phyloP scores from a whole-genome alignment of 2,113 vertebrate genomes.

The Lepidothrix coronata region DNA sequence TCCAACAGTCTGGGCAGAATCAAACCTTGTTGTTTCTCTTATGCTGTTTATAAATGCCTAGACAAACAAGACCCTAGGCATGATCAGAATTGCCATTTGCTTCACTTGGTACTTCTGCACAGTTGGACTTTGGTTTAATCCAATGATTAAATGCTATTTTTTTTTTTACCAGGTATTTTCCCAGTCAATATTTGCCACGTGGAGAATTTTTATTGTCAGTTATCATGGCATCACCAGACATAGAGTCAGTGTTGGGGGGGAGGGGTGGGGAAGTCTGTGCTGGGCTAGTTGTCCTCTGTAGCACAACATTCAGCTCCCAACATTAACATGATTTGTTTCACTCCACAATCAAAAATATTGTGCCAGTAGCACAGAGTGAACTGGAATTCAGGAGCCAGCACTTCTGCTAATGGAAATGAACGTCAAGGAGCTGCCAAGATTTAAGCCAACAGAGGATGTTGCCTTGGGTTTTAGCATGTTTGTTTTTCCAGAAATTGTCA shows the following conservation, averaged over 20 bases:
- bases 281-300: not conserved
- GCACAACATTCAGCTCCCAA: not conserved
- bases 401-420: not conserved
- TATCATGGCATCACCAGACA: not conserved
- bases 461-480: not conserved
- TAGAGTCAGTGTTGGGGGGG: not conserved
- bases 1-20: not conserved
- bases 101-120: not conserved
- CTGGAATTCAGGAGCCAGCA: not conserved
- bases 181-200: not conserved
- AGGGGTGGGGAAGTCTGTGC: not conserved
- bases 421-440: not conserved
- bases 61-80: not conserved
- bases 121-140: not conserved
- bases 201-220: not conserved
- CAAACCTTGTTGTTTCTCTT: not conserved
- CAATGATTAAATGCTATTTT: not conserved
- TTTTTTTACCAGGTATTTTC: not conserved
- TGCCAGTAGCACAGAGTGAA: not conserved
- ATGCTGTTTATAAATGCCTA: not conserved
- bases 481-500: slow-evolving; percentile 35
- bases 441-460: not conserved
- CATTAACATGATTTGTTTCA: not conserved
- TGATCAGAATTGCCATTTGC: not conserved
- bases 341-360: not conserved